Evolutionary conservation across 2,797 vertebrate genomes (phyloP).

Genomic region (Gymnoscopelus braueri): DNA sequence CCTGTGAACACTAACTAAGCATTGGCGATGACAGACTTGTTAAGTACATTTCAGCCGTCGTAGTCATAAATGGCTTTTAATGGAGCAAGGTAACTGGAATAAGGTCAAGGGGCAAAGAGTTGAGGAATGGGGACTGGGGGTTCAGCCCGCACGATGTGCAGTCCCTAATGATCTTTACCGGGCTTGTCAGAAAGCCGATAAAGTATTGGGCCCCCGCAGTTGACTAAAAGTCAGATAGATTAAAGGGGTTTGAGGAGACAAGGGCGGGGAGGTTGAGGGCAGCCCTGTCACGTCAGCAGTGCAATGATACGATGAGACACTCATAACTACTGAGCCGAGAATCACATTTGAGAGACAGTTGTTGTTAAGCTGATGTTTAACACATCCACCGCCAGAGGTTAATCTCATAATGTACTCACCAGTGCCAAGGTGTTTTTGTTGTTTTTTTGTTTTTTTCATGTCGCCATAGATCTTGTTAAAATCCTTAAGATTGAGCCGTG

Average conservation of each 20-base stretch:
- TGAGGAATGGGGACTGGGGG: constrained; percentile 45
- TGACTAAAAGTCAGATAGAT: constrained; percentile 37
- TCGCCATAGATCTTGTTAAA: no score
- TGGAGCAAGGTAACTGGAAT: constrained; percentile 53
- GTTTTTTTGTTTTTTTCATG: no score
- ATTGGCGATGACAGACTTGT: constrained; percentile 66
- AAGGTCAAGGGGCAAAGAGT: constrained; percentile 51
- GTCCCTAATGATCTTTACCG: constrained; percentile 55
- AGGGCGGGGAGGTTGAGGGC: background rate
- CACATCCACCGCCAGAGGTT: no score
- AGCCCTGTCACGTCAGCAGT: constrained; percentile 12
- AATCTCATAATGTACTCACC: no score
- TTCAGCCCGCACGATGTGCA: constrained; percentile 14
- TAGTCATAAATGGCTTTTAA: constrained; percentile 68
- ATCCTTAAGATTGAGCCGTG: no score
- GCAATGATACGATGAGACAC: background rate
- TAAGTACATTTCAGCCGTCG: constrained; percentile 66
- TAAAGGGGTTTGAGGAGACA: constrained; percentile 29
- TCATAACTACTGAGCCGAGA: constrained; percentile 1
- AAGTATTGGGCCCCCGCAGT: constrained; percentile 45
- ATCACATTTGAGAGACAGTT: background rate
- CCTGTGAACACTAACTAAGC: constrained; percentile 58
- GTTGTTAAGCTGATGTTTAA: no score
- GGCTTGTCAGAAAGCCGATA: constrained; percentile 59
- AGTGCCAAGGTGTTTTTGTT: no score